phyloP scores from a whole-genome alignment of 2,888 invertebrate genomes.

The Linyphia triangularis region DNA sequence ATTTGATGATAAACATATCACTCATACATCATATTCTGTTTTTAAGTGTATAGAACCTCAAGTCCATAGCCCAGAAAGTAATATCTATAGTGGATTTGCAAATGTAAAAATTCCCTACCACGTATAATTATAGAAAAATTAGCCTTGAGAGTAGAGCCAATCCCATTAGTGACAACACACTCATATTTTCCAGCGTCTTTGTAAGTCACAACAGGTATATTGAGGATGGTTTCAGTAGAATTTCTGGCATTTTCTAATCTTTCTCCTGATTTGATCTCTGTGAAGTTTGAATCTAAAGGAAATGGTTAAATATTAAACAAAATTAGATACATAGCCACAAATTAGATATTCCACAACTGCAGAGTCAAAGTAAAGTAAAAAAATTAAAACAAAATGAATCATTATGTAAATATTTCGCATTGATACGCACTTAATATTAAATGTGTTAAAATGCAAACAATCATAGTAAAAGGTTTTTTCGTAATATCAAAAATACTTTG shows the following conservation, averaged over 20 bases:
- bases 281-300: constrained; percentile 13
- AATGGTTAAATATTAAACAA: constrained; percentile 15
- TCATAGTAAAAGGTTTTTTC: too few species aligned
- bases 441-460: too few species aligned
- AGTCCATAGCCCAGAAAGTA: too few species aligned
- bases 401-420: too few species aligned
- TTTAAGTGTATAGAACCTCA: too few species aligned
- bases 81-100: too few species aligned
- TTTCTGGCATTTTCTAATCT: not conserved
- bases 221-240: not conserved
- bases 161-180: constrained; percentile 46
- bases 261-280: not conserved
- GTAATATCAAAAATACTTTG: too few species aligned
- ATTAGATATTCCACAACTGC: not conserved
- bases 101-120: too few species aligned
- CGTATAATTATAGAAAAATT: constrained; percentile 54
- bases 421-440: too few species aligned
- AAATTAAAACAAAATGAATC: too few species aligned
- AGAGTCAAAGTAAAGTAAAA: not conserved
- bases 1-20: too few species aligned
- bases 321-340: not conserved
- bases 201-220: constrained; percentile 16
- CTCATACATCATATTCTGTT: too few species aligned
- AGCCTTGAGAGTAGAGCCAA: not conserved
- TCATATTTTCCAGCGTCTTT: constrained; percentile 42